Base-by-base conservation (phyloP, 2,797 vertebrate genomes). In the Sebastes vulpes region DNA sequence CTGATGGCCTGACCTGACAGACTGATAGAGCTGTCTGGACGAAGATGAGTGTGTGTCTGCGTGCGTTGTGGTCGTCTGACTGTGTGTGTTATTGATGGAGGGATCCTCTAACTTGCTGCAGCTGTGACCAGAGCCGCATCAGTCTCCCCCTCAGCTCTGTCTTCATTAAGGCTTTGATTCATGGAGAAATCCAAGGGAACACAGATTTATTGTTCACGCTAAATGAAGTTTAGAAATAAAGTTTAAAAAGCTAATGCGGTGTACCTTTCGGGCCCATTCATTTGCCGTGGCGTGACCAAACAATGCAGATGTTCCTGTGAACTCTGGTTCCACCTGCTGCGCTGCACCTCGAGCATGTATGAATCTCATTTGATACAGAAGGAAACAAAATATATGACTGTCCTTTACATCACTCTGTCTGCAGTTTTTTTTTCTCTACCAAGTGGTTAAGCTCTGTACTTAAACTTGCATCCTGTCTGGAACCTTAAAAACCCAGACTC, bases 101-200 rank as follows among this genome's bases (percentile, higher is more conserved):
- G 60, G 82, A 73, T 82, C 72, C 73, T 81, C 29, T 92, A 93
- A 93, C 89, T 71, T 65, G 38, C 54, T 83, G 89, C 93, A 93
- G 92, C 90, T 94, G 93, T 82, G 86, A 79, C 86, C 87, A 77
- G 74, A 73, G 54, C 67, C 10, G 21, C 83, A 77, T 85, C 86
- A 64, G 73, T 59, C 75, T 78, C 46, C 20, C 38, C 26, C 53
- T 81, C 65, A 28, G 75, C 75, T 86, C 76, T 6, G 75, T 90
- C 91, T 87, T 90, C 86, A 92, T 89, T 85, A 91, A 46, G 42
- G 70, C 4, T 50, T 48, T 85, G 91, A 92, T 92, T 85, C 78
- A 92, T 88, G 77, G 61, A 53, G 26, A 68, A 73, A 78, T 75
- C 14, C 25, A 3, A 72, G 71, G 10, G 14, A 65, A 70, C 60